phyloP scores from a whole-genome alignment of 2,888 invertebrate genomes.

The Tenthredo distinguenda region DNA sequence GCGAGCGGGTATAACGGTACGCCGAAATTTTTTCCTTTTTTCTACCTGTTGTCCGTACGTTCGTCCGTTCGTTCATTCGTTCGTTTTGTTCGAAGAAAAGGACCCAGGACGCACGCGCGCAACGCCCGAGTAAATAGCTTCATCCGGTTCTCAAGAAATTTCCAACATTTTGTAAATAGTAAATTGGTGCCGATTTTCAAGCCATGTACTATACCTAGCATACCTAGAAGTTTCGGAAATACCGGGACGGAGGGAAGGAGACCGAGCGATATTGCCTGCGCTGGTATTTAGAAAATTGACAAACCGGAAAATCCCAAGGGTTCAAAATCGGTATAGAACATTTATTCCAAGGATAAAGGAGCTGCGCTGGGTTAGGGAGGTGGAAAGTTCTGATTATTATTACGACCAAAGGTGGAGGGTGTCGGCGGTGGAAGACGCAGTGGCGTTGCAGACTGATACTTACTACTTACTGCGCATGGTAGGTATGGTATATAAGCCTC shows the following conservation, averaged over 20 bases:
- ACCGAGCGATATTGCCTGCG: background rate
- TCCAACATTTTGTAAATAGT: conserved; percentile 23
- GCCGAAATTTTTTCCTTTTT: conserved; percentile 34
- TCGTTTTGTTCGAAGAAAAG: conserved; percentile 34
- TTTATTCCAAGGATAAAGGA: conserved; percentile 10
- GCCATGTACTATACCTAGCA: background rate
- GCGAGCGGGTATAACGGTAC: conserved; percentile 38
- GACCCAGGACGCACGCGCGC: conserved; percentile 8
- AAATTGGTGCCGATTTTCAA: conserved; percentile 12
- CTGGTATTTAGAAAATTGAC: conserved; percentile 16
- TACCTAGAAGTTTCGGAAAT: background rate
- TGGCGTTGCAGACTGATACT: conserved; percentile 16
- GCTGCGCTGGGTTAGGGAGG: background rate
- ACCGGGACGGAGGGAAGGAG: too few relatives aligned
- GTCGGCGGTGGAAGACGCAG: background rate
- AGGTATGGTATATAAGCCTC: background rate
- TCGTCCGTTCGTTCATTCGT: background rate
- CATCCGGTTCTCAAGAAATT: conserved; percentile 35
- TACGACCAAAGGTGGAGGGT: conserved; percentile 3
- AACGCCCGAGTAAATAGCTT: conserved; percentile 39
- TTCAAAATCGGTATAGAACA: background rate
- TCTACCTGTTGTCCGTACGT: conserved; percentile 42
- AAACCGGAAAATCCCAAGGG: conserved; percentile 30
- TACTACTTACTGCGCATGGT: conserved; percentile 21
- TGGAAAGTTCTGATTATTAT: conserved; percentile 11